phyloP scores from a whole-genome alignment of 2,797 vertebrate genomes.

The Diglossa cyanea region DNA sequence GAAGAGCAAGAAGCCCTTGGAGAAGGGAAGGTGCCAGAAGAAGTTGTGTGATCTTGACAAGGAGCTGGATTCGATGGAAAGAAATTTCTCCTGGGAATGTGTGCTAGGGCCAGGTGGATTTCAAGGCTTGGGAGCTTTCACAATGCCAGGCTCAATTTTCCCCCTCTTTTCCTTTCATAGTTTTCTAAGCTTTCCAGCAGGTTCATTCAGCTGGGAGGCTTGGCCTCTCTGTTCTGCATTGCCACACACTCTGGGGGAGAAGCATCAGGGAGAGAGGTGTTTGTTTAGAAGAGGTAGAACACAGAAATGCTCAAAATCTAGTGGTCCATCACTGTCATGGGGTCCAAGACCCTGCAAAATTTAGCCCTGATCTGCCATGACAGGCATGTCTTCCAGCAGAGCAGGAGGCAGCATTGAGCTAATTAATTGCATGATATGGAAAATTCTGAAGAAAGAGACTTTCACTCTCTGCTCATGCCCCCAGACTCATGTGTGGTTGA shows the following conservation, averaged over 20 bases:
- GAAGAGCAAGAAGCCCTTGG: background rate
- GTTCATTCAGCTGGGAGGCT: background rate
- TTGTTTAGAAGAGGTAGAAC: background rate
- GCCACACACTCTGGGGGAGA: background rate
- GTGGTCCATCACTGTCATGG: background rate
- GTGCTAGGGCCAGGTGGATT: background rate
- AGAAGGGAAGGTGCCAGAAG: background rate
- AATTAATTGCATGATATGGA: background rate
- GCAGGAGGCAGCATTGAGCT: background rate
- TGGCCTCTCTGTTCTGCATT: rapidly evolving
- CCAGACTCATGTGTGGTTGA: rapidly evolving
- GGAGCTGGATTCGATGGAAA: background rate
- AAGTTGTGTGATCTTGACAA: background rate
- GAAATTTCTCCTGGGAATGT: background rate
- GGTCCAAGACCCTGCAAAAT: background rate
- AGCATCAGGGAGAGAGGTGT: background rate
- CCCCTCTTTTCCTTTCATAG: background rate
- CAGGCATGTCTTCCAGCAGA: background rate
- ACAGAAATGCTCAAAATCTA: background rate
- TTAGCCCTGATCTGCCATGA: background rate
- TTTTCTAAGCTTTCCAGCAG: background rate
- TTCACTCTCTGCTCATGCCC: background rate
- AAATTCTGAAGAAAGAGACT: background rate
- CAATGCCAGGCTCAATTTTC: background rate
- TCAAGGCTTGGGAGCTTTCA: background rate